Evolutionary conservation across 2,113 vertebrate species (phyloP).

Genomic region (Gorsachius goisagi): DNA sequence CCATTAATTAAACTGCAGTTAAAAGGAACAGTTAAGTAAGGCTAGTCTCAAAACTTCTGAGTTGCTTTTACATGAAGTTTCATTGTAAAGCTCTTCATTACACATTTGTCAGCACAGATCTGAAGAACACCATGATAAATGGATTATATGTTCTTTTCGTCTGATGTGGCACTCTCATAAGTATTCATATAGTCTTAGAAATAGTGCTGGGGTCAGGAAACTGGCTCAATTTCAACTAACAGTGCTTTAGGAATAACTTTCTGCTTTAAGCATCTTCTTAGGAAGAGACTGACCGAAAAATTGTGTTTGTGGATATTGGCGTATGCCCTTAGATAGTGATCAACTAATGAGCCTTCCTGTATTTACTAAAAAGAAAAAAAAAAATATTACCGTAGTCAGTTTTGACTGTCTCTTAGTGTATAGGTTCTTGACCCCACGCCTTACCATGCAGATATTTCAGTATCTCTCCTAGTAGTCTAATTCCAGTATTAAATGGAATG

Average conservation of each 20-base stretch:
- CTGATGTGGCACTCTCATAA: slow-evolving; percentile 55
- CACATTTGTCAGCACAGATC: background rate
- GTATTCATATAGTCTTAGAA: background rate
- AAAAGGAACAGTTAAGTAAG: background rate
- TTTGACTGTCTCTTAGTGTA: background rate
- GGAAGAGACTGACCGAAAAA: background rate
- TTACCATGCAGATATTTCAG: slow-evolving; percentile 25
- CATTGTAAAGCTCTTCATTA: background rate
- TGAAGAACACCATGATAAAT: background rate
- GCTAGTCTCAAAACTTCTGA: background rate
- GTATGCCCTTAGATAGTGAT: background rate
- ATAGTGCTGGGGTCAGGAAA: slow-evolving; percentile 40
- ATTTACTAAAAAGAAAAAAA: background rate
- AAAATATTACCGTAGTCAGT: background rate
- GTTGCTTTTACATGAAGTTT: background rate
- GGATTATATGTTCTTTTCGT: background rate
- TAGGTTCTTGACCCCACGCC: slow-evolving; percentile 15
- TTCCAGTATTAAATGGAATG: background rate
- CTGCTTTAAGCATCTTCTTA: background rate
- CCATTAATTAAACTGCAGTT: background rate
- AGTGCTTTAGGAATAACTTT: background rate
- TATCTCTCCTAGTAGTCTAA: background rate
- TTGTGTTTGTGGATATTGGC: background rate
- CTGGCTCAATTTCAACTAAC: slow-evolving; percentile 1
- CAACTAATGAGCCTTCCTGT: background rate